These are phyloP conservation scores for Martes flavigula DNA, from an alignment of 2,797 vertebrate genomes.

Conservation along the genomic window DNA sequence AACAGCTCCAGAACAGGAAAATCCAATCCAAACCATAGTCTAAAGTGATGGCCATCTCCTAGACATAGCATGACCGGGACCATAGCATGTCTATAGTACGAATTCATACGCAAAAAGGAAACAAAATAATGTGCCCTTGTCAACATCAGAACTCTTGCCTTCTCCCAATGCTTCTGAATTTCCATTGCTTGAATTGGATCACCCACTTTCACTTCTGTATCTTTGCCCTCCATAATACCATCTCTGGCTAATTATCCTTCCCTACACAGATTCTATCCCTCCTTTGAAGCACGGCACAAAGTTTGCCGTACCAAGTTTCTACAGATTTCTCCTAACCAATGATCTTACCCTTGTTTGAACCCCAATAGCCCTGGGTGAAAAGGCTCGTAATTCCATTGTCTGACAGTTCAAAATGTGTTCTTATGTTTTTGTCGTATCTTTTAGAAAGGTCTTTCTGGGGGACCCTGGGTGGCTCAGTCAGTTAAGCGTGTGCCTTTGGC, in stretches of 20 bases:
- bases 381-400: slow-evolving; percentile 38
- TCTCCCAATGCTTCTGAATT: background rate
- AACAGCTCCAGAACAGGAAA: background rate
- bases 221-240: background rate
- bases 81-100: background rate
- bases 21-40: background rate
- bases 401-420: background rate
- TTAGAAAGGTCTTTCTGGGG: slow-evolving; percentile 13
- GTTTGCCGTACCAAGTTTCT: background rate
- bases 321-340: background rate
- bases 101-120: background rate
- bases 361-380: background rate
- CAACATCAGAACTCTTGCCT: background rate
- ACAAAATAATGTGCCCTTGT: background rate
- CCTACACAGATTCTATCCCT: background rate
- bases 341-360: background rate
- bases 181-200: background rate
- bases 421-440: slow-evolving; percentile 13
- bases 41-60: background rate
- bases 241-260: background rate
- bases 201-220: background rate
- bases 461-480: no score
- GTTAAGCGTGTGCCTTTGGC: accelerated
- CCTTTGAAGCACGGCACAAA: background rate
- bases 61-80: background rate